phyloP scores from a whole-genome alignment of 1,140 invertebrate genomes.

The Nomia melanderi region DNA sequence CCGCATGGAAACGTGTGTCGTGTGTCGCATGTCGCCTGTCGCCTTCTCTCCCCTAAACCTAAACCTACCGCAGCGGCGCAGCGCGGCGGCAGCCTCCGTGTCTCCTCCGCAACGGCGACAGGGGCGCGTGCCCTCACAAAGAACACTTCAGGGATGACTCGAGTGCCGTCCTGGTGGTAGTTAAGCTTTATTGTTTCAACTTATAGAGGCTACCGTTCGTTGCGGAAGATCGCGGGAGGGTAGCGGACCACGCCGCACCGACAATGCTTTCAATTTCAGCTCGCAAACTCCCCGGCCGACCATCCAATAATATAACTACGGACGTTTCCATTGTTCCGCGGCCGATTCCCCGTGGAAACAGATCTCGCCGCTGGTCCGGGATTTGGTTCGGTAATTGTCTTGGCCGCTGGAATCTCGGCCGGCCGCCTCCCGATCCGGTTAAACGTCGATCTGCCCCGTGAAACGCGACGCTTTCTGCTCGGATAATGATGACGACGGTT shows the following conservation, averaged over 20 bases:
- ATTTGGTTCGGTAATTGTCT: conserved; percentile 42
- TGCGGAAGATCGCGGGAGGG: conserved; percentile 38
- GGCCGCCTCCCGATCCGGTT: not conserved
- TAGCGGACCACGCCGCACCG: conserved; percentile 57
- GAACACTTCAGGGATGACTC: conserved; percentile 74
- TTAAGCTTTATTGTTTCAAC: conserved; percentile 76
- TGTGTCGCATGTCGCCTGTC: no score
- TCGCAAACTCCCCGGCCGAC: conserved; percentile 26
- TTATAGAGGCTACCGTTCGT: conserved; percentile 58
- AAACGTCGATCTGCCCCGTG: no score
- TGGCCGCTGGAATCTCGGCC: not conserved
- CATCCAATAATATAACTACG: conserved; percentile 54
- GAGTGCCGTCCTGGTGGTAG: conserved; percentile 70
- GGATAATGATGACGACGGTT: no score
- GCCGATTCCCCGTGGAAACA: conserved; percentile 14
- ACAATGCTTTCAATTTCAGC: conserved; percentile 63
- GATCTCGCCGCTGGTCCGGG: conserved; percentile 35
- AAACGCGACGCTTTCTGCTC: no score
- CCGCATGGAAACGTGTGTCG: conserved; percentile 27
- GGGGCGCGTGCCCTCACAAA: conserved; percentile 77
- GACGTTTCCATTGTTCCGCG: conserved; percentile 45
- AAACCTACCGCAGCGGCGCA: conserved; percentile 75
- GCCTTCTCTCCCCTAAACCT: conserved; percentile 64
- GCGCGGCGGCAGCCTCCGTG: conserved; percentile 65
- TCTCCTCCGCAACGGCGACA: conserved; percentile 44